Conservation (phyloP, 2,797 vertebrate species). For the Pampus argenteus region DNA sequence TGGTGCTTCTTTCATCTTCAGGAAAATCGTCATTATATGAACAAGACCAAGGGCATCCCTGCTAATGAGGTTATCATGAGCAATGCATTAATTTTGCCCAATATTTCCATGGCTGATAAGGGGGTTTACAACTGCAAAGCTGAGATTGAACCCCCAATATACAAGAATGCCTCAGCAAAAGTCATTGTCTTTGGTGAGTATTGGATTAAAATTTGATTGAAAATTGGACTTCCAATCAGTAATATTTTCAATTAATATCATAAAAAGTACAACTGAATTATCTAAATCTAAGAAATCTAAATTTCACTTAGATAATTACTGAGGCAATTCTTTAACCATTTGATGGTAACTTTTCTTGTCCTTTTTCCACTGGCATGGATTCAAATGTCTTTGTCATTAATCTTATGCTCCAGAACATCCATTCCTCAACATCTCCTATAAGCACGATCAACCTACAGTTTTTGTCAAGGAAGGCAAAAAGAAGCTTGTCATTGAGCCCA, state of each 20-base stretch:
- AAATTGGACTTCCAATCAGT: not conserved
- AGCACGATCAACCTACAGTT: slow-evolving; percentile 45
- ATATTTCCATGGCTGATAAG: slow-evolving; percentile 84
- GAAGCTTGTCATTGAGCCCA: slow-evolving; percentile 83
- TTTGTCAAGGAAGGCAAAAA: slow-evolving; percentile 77
- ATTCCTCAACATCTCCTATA: slow-evolving; percentile 84
- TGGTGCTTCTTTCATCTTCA: slow-evolving; percentile 52
- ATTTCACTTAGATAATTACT: not conserved
- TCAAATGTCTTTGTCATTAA: not conserved
- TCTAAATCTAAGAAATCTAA: not conserved
- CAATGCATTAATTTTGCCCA: slow-evolving; percentile 77
- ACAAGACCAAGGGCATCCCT: accelerated
- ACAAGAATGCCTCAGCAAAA: slow-evolving; percentile 59
- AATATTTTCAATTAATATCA: too few species aligned
- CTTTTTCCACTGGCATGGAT: not conserved
- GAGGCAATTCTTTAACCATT: not conserved
- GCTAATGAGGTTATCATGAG: not conserved
- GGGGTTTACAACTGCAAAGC: slow-evolving; percentile 87
- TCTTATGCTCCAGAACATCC: slow-evolving; percentile 86
- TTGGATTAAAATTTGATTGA: not conserved
- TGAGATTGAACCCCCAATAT: not conserved
- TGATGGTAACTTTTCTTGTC: not conserved
- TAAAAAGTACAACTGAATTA: not conserved
- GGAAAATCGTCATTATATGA: slow-evolving; percentile 44
- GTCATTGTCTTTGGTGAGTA: slow-evolving; percentile 86